Evolutionary conservation across 92 coral and sea anemone genomes (phyloP), one percentile per base, ranked within the genome.

Genomic region (Anthopleura xanthogrammica): DNA sequence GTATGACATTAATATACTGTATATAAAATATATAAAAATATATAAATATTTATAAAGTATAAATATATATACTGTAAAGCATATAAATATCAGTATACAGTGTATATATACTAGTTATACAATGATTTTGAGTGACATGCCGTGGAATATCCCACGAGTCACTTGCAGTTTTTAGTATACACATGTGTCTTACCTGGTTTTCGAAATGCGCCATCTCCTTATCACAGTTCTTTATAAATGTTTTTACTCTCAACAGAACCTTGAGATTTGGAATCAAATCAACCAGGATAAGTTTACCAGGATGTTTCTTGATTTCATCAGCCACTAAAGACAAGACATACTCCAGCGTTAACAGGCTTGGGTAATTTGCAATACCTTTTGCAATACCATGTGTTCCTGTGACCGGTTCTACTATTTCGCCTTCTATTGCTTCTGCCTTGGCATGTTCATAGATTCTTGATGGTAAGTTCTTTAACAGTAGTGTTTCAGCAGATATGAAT

Each of bases 181-280:
- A 46, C 9, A 13, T 1, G 3, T 36, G 36, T 24, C 87, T 82
- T 3, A 93, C 97, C 94, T 87, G 84, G 78, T 85, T 85, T 84
- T 93, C 97, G 89, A 93, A 93, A 50, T 91, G 91, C 10, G 52
- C 83, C 95, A 93, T 89, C 79, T 93, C 97, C 64, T 89, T 87
- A 36, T 93, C 89, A 78, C 97, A 93, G 39, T 91, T 85, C 78
- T 93, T 93, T 72, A 93, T 93, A 74, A 93, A 93, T 4, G 86
- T 77, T 36, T 93, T 82, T 52, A 85, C 91, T 60, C 89, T 89
- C 93, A 93, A 85, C 95, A 93, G 77, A 68, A 89, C 91, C 79
- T 85, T 93, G 64, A 93, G 87, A 80, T 89, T 93, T 52, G 98
- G 97, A 64, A 93, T 91, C n/a, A 93, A 72, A 82, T 93, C 97